These are phyloP conservation scores for Turdus rufiventris DNA, from an alignment of 2,113 vertebrate species.

Conservation along the genomic window DNA sequence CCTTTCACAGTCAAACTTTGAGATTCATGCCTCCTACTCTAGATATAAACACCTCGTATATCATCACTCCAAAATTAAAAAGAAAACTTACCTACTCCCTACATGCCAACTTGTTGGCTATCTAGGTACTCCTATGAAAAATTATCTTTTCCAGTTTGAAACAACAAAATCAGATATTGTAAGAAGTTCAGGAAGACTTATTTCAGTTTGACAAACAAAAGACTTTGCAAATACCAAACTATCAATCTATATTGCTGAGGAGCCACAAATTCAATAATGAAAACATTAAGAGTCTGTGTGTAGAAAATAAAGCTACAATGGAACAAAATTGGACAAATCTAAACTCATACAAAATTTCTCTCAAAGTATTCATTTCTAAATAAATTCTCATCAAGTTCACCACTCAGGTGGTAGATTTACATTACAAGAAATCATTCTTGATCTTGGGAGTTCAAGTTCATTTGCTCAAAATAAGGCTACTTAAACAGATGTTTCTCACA, in stretches of 20 bases:
- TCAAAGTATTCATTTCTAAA: not conserved
- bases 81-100: not conserved
- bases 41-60: not conserved
- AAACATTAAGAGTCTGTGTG: not conserved
- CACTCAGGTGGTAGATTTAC: not conserved
- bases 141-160: not conserved
- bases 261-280: not conserved
- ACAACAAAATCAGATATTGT: not conserved
- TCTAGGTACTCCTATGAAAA: not conserved
- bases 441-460: not conserved
- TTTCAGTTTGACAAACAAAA: not conserved
- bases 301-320: not conserved
- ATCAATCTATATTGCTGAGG: not conserved
- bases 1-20: not conserved
- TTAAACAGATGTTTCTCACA: not conserved
- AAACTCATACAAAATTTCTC: not conserved
- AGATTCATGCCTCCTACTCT: not conserved
- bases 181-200: not conserved
- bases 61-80: not conserved
- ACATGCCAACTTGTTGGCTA: not conserved
- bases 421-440: not conserved
- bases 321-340: not conserved
- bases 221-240: not conserved
- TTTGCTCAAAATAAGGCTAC: not conserved
- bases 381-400: not conserved